phyloP scores from a whole-genome alignment of 2,888 invertebrate genomes.

The Epirrita christyi region DNA sequence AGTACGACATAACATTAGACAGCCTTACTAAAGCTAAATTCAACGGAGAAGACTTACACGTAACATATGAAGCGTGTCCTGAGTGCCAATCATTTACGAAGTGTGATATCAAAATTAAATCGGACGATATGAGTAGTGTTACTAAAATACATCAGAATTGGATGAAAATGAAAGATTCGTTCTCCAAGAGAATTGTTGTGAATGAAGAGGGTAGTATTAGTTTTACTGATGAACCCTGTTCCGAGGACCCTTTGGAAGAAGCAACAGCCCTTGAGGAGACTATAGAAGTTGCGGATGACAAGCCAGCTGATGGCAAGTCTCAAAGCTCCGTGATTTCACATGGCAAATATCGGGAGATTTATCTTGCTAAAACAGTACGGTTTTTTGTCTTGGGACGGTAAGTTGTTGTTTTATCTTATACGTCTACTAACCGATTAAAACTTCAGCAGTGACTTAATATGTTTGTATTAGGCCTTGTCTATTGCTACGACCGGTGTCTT shows the following conservation, averaged over 20 bases:
- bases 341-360: conserved; percentile 63
- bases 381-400: conserved; percentile 72
- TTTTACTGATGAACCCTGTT: conserved; percentile 49
- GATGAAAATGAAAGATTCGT: conserved; percentile 73
- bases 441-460: no score
- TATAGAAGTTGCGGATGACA: conserved; percentile 35
- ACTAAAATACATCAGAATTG: conserved; percentile 55
- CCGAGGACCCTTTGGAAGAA: conserved; percentile 45
- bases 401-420: conserved; percentile 4
- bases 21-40: conserved; percentile 61
- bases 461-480: no score
- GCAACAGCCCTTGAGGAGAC: conserved; percentile 31
- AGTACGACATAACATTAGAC: conserved; percentile 65
- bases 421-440: neutral
- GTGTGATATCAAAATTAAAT: conserved; percentile 60
- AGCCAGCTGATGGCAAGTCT: conserved; percentile 45
- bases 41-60: conserved; percentile 60
- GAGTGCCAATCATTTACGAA: conserved; percentile 61
- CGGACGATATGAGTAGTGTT: conserved; percentile 45
- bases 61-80: conserved; percentile 63
- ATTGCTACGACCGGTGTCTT: neutral
- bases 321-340: conserved; percentile 53
- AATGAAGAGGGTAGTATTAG: conserved; percentile 67
- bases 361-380: conserved; percentile 58
- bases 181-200: conserved; percentile 59